Evolutionary conservation across 2,888 invertebrate species (phyloP).

Genomic region (Rhogogaster chlorosoma): DNA sequence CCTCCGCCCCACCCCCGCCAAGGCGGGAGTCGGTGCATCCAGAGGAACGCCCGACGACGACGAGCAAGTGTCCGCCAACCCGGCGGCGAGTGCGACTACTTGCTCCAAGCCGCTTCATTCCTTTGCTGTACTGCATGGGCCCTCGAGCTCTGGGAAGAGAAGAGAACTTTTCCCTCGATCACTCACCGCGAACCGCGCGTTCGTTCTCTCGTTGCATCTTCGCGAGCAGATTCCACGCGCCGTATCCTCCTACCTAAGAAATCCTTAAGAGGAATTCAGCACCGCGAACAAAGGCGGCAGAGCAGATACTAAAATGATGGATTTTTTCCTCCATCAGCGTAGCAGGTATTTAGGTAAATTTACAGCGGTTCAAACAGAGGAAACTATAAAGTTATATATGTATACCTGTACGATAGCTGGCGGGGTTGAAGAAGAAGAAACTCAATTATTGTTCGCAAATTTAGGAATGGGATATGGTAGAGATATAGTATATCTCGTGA

Average conservation of each 20-base stretch:
- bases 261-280: slow-evolving; percentile 30
- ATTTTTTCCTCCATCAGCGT: background rate
- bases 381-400: background rate
- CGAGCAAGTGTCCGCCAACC: slow-evolving; percentile 49
- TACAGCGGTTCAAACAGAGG: background rate
- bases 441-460: background rate
- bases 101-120: slow-evolving; percentile 14
- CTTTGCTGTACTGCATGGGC: background rate
- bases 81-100: slow-evolving; percentile 29
- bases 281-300: slow-evolving; percentile 36
- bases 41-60: slow-evolving; percentile 48
- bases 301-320: background rate
- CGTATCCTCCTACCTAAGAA: background rate
- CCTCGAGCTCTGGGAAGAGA: background rate
- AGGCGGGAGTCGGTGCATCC: slow-evolving; percentile 41
- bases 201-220: background rate
- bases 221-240: slow-evolving; percentile 15
- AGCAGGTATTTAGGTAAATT: background rate
- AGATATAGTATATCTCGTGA: background rate
- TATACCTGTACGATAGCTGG: too few species aligned
- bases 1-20: slow-evolving; percentile 68
- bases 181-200: slow-evolving; percentile 4
- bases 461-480: background rate
- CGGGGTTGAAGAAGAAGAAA: background rate
- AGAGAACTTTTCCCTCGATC: slow-evolving; percentile 33